Evolutionary conservation across 2,113 vertebrate species (phyloP).

Genomic region (Oreochromis tanganicae): DNA sequence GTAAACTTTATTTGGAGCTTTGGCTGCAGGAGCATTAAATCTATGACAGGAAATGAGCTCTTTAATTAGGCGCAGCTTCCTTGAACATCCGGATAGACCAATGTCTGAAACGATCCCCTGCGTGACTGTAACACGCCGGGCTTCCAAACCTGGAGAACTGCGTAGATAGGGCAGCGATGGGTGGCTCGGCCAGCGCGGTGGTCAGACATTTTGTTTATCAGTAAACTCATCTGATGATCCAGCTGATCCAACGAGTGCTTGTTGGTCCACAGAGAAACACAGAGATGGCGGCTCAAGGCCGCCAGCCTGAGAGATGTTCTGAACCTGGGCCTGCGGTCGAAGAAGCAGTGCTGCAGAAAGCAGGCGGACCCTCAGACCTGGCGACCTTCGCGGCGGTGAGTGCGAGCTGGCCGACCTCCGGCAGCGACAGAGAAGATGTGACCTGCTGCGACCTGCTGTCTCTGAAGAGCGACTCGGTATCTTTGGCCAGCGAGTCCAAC

Average conservation of each 20-base stretch:
- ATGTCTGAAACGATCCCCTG: not conserved
- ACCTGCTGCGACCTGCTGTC: constrained; percentile 37
- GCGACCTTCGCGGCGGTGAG: not conserved
- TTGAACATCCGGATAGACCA: not conserved
- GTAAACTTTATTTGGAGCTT: not conserved
- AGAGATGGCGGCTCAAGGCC: not conserved
- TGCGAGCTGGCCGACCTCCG: not conserved
- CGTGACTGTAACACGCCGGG: not conserved
- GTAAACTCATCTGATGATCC: constrained; percentile 70
- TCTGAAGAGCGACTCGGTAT: constrained; percentile 49
- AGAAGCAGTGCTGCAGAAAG: not conserved
- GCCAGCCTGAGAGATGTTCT: not conserved
- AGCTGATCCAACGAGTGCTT: constrained; percentile 34
- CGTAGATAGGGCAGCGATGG: constrained; percentile 51
- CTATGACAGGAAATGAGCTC: not conserved
- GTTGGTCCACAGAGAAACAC: not conserved
- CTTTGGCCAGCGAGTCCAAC: constrained; percentile 34
- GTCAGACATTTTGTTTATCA: constrained; percentile 71
- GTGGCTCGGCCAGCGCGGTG: constrained; percentile 45
- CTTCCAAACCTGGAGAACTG: not conserved
- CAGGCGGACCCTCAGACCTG: not conserved
- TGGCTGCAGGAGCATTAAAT: not conserved
- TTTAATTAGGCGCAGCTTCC: not conserved
- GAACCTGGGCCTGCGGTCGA: not conserved
- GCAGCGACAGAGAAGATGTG: constrained; percentile 12